Evolutionary conservation across 2,888 invertebrate genomes (phyloP).

Genomic region (Busseola fusca): DNA sequence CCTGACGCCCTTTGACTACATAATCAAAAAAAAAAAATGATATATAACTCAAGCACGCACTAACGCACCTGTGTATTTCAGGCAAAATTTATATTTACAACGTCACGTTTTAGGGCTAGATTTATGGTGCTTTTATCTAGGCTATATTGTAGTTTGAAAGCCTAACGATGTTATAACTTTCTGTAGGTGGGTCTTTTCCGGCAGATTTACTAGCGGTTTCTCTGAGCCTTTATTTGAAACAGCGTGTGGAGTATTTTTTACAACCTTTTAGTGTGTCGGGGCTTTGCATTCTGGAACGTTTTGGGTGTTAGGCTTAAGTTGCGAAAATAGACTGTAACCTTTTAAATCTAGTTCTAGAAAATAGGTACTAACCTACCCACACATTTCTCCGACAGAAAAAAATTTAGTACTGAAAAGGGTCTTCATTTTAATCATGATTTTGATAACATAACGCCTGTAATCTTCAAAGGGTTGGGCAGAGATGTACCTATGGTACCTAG

Average conservation of each 20-base stretch:
- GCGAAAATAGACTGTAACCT: neutral
- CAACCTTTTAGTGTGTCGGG: conserved; percentile 21
- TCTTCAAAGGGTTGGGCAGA: neutral
- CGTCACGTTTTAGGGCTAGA: conserved; percentile 23
- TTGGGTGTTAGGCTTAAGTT: conserved; percentile 2
- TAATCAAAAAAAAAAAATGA: conserved; percentile 23
- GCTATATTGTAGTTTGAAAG: conserved; percentile 50
- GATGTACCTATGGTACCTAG: neutral
- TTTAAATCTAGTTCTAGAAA: neutral
- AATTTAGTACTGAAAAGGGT: neutral
- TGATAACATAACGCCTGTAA: neutral
- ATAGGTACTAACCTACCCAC: too few relatives aligned
- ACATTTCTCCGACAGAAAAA: neutral
- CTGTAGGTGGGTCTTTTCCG: conserved; percentile 12
- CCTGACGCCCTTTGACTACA: conserved; percentile 4
- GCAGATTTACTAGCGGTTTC: conserved; percentile 24
- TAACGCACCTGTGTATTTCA: conserved; percentile 37
- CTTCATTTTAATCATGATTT: neutral
- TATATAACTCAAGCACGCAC: neutral
- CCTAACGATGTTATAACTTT: conserved; percentile 46
- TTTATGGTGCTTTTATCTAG: conserved; percentile 48
- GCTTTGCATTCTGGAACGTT: neutral
- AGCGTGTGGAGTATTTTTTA: conserved; percentile 37
- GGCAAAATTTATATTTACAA: conserved; percentile 34
- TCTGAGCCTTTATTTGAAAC: conserved; percentile 20